phyloP scores from a whole-genome alignment of 2,888 invertebrate species.

The Cataglyphis livida region DNA sequence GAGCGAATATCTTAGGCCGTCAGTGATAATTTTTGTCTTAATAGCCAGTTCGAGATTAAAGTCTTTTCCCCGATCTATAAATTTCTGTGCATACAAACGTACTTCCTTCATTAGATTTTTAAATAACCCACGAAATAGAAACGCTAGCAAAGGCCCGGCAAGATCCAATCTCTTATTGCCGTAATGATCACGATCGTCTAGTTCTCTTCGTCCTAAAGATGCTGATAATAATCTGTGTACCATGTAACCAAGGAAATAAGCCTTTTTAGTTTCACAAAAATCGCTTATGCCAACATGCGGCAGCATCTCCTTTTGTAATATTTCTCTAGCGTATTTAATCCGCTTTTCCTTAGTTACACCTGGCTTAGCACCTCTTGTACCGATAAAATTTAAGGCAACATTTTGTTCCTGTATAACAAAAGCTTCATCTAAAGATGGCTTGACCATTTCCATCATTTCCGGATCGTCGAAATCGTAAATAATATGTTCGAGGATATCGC shows the following conservation, averaged over 20 bases:
- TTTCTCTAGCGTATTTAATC: slow-evolving; percentile 99
- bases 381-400: slow-evolving; percentile 99
- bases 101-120: slow-evolving; percentile 99
- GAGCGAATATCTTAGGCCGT: slow-evolving; percentile 98
- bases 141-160: slow-evolving; percentile 98
- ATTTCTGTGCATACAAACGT: slow-evolving; percentile 99
- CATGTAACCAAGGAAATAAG: slow-evolving; percentile 99
- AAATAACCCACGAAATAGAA: slow-evolving; percentile 98
- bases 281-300: slow-evolving; percentile 99
- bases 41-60: slow-evolving; percentile 98
- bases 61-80: slow-evolving; percentile 99
- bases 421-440: slow-evolving; percentile 99
- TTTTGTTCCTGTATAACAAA: slow-evolving; percentile 99
- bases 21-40: slow-evolving; percentile 99
- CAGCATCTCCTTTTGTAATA: slow-evolving; percentile 99
- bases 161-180: slow-evolving; percentile 99
- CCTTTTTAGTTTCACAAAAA: slow-evolving; percentile 99
- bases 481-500: slow-evolving; percentile 99
- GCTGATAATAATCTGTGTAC: slow-evolving; percentile 98
- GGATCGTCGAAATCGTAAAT: slow-evolving; percentile 99
- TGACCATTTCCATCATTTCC: slow-evolving; percentile 99
- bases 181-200: slow-evolving; percentile 99
- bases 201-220: slow-evolving; percentile 97
- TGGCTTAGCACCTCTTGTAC: slow-evolving; percentile 97
- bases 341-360: slow-evolving; percentile 99